phyloP scores from a whole-genome alignment of 2,797 vertebrate species.

The Orestias chungarensis region DNA sequence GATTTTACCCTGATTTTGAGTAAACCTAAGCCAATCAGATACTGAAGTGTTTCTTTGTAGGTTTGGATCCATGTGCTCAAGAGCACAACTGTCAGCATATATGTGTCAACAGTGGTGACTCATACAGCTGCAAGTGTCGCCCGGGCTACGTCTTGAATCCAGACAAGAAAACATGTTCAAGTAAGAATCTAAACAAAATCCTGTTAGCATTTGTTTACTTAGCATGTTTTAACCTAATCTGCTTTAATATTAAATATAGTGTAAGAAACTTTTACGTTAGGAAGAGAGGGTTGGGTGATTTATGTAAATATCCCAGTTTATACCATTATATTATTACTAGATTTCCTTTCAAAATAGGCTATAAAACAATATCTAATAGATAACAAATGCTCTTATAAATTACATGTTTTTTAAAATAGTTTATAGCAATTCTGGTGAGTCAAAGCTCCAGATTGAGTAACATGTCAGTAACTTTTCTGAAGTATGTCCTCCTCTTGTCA shows the following conservation, averaged over 20 bases:
- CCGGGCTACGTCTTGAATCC: conserved; percentile 81
- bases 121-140: conserved; percentile 83
- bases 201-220: neutral
- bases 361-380: neutral
- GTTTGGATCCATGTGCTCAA: conserved; percentile 72
- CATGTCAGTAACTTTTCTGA: neutral
- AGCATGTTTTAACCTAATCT: neutral
- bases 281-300: neutral
- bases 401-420: neutral
- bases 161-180: conserved; percentile 85
- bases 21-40: conserved; percentile 59
- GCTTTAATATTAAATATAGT: neutral
- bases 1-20: conserved; percentile 8
- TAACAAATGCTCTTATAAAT: neutral
- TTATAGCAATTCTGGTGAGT: neutral
- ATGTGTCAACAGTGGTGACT: conserved; percentile 78
- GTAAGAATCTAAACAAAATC: conserved; percentile 70
- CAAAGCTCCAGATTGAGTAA: neutral
- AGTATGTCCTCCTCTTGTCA: neutral
- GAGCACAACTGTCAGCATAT: conserved; percentile 87
- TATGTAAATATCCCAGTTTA: neutral
- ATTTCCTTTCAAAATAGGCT: too few species aligned
- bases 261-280: neutral
- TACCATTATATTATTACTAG: neutral
- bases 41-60: conserved; percentile 68